Evolutionary conservation across 2,888 invertebrate species (phyloP), one percentile per base, ranked within the genome.

Genomic region (Acanthopleura granulata): DNA sequence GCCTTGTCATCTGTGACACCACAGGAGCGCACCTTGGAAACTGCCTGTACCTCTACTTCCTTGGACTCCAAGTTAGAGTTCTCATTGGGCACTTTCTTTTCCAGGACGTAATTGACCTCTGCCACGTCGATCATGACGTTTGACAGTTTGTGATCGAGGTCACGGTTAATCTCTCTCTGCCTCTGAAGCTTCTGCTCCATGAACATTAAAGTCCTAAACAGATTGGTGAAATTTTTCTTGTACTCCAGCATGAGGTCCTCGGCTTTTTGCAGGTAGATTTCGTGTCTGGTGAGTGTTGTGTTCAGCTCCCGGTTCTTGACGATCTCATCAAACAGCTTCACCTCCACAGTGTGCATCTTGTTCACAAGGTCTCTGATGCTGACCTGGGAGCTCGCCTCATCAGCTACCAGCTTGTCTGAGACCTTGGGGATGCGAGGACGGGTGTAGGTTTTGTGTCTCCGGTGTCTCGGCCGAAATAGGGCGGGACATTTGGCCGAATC

Each of bases 61-160:
- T 85, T 86, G 66, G 76, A 66, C 30, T 76, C 74, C 18, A 76
- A 74, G 27, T 79, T 80, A 12, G 78, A 75, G 0, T 77, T 77
- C 27, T 71, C 71, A 1, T 77, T 76, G 1, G 85, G 79, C 15
- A 81, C 77, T 72, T 83, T 84, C 74, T 85, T 82, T 15, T 83
- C 81, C 15, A 87, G 76, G 50, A 86, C 82, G 72, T 85, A 85
- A 78, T 85, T 87, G 15, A 89, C 86, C 79, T 89, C 89, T 9
- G 85, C 86, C 49, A 89, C 85, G 73, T 89, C 87, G 73, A 89
- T 78, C 81, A 89, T 86, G 22, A 89, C 85, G 72, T 85, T 85
- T 30, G 86, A 85, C 72, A 89, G 77, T 79, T 89, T 89, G 74
- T 85, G 83, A 77, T 89, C 88, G 49, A 88, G 78, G 72, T 85